Conservation (phyloP, 2,888 invertebrate species). For the Parnassius orleans region DNA sequence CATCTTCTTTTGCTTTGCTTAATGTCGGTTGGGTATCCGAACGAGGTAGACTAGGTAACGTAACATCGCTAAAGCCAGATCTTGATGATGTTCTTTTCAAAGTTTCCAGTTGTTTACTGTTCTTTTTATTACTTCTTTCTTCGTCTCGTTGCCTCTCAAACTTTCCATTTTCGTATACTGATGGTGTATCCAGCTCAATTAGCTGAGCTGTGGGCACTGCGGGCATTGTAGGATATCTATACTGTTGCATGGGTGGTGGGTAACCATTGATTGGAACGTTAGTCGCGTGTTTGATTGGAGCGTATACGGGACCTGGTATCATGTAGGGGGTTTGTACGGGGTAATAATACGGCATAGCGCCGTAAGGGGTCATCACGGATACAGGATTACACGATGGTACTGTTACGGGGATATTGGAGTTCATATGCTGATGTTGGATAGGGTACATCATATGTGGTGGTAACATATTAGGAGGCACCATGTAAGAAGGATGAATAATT, state of each 20-base stretch:
- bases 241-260: constrained; percentile 58
- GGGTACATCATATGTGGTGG: constrained; percentile 56
- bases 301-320: constrained; percentile 70
- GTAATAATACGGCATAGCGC: constrained; percentile 66
- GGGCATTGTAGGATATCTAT: constrained; percentile 72
- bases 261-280: constrained; percentile 74
- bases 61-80: constrained; percentile 66
- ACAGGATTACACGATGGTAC: constrained; percentile 48
- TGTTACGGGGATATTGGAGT: constrained; percentile 47
- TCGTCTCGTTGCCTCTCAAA: constrained; percentile 56
- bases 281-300: constrained; percentile 69
- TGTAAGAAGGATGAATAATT: constrained; percentile 46
- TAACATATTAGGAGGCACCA: constrained; percentile 42
- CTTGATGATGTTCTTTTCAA: constrained; percentile 65
- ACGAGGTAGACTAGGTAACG: constrained; percentile 66
- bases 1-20: constrained; percentile 82
- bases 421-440: constrained; percentile 41
- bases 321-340: constrained; percentile 72
- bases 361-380: constrained; percentile 64
- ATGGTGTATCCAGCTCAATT: constrained; percentile 83
- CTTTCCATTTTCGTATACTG: constrained; percentile 64
- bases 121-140: constrained; percentile 51
- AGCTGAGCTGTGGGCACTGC: constrained; percentile 82
- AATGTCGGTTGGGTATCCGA: constrained; percentile 73
- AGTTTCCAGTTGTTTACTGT: constrained; percentile 46